Evolutionary conservation across 2,888 invertebrate species (phyloP), one percentile per base, ranked within the genome.

Genomic region (Piscicola geometra): DNA sequence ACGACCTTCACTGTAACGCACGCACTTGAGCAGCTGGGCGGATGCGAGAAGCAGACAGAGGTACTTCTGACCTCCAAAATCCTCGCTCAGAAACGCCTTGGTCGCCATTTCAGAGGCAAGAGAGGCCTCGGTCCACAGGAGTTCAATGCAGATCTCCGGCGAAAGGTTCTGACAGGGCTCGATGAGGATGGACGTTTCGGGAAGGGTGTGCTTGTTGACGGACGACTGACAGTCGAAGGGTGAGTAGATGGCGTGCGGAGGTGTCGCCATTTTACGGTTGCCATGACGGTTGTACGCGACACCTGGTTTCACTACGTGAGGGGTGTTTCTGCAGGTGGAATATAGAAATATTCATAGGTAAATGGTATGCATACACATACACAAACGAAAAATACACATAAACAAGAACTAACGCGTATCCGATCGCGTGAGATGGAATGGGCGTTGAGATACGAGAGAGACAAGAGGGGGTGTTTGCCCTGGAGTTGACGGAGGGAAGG

Each of bases 71-170:
- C 92, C 93, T 52, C 93, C 90, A 72, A 94, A 86, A 86, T 96
- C 94, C n/a, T 89, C 90, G 72, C 91, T 91, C 35, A 94, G 85
- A 81, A 96, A 94, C 0, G 91, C 92, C 82, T 91, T 92, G 0
- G 89, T 88, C 5, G 92, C 90, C 78, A 89, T 30, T 88, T 78
- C 89, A 84, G 21, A 82, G 9, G 30, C 5, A 56, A 32, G 56
- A 80, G 81, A 85, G 86, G 86, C 80, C 76, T 95, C 95, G 0
- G 91, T 91, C 95, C 95, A 96, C 21, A 94, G 87, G 82, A 92
- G 91, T 80, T 96, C 94, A 67, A 96, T 87, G 82, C 94, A 94
- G 79, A 94, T 88, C 80, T 92, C 91, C 0, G 95, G 94, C 80
- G 90, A 90, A 35, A 93, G 86, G 0, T 92, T 92, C 32, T 76